These are phyloP conservation scores for Heteromormyrus szaboi DNA, from an alignment of 2,797 vertebrate genomes.

Conservation along the genomic window DNA sequence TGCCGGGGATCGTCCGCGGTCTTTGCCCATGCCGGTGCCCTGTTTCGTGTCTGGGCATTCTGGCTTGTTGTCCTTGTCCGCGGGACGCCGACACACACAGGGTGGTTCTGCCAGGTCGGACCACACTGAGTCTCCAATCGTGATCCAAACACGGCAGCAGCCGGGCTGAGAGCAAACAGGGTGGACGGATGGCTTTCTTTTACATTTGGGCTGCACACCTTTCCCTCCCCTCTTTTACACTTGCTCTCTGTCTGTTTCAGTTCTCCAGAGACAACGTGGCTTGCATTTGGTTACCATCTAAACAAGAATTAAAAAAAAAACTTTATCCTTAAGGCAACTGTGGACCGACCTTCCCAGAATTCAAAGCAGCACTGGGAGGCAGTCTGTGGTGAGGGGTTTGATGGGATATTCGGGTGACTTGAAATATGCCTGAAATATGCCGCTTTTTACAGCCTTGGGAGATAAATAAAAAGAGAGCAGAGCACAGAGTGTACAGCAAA, in stretches of 20 bases:
- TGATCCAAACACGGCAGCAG: slow-evolving; percentile 47
- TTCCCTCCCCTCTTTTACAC: neutral
- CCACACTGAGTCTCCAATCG: slow-evolving; percentile 50
- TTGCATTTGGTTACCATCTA: neutral
- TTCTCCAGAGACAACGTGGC: neutral
- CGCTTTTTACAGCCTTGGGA: slow-evolving; percentile 28
- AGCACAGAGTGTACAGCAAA: slow-evolving; percentile 6
- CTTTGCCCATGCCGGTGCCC: slow-evolving; percentile 62
- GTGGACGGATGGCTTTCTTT: neutral
- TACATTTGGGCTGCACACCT: neutral
- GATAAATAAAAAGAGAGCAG: slow-evolving; percentile 26
- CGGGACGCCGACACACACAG: slow-evolving; percentile 55
- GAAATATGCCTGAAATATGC: slow-evolving; percentile 12
- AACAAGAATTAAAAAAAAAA: neutral
- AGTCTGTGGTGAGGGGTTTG: slow-evolving; percentile 3
- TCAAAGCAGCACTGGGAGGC: slow-evolving; percentile 13
- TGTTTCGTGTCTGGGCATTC: slow-evolving; percentile 55
- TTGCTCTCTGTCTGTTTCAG: too few relatives aligned
- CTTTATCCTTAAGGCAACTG: slow-evolving; percentile 7
- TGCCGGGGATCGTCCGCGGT: slow-evolving; percentile 51
- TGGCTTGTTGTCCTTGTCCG: slow-evolving; percentile 31
- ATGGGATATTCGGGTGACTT: slow-evolving; percentile 6
- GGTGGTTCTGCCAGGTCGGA: slow-evolving; percentile 39
- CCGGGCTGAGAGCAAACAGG: neutral
- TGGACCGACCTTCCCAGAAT: slow-evolving; percentile 17